phyloP scores from a whole-genome alignment of 1,140 invertebrate genomes.

The Calliphora vicina region DNA sequence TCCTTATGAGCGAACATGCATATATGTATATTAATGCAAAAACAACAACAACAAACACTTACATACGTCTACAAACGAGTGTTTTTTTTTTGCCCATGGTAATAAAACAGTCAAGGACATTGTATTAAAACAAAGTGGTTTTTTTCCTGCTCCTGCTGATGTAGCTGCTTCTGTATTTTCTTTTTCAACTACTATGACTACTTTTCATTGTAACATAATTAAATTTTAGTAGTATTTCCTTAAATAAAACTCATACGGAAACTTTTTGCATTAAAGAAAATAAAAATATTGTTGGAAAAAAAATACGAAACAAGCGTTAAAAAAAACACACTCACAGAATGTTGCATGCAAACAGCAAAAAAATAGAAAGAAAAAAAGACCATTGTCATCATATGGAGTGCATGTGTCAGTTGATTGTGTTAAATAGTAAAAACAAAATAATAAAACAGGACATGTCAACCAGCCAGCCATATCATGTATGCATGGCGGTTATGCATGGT shows the following conservation, averaged over 20 bases:
- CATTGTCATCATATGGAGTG: slow-evolving; percentile 6
- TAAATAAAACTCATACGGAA: background rate
- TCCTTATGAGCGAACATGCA: background rate
- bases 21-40: background rate
- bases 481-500: background rate
- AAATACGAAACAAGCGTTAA: background rate
- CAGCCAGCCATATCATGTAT: background rate
- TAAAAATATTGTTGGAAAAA: background rate
- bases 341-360: background rate
- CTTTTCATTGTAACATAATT: slow-evolving; percentile 18
- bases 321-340: background rate
- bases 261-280: background rate
- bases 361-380: background rate
- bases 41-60: background rate
- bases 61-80: background rate
- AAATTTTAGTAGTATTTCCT: slow-evolving; percentile 25
- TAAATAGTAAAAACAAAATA: background rate
- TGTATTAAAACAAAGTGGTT: background rate
- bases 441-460: background rate
- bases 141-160: background rate
- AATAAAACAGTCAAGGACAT: slow-evolving; percentile 33
- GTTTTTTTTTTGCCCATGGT: slow-evolving; percentile 16
- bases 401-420: background rate
- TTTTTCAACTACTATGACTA: background rate
- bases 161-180: background rate